phyloP scores from a whole-genome alignment of 2,888 invertebrate genomes.

The Sipha maydis region DNA sequence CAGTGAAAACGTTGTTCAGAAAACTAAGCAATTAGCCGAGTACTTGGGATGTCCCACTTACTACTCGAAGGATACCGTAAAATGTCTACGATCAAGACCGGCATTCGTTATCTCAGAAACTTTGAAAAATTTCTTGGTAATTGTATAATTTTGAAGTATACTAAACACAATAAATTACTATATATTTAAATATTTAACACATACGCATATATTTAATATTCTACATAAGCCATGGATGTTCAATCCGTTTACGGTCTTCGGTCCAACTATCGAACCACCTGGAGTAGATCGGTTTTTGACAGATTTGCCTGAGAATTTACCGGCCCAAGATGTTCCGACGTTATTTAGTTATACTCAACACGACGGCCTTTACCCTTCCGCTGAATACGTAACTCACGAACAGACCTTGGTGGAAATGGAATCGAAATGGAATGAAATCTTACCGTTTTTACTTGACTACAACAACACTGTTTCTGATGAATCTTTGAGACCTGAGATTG shows the following conservation, averaged over 20 bases:
- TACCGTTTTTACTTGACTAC: constrained; percentile 65
- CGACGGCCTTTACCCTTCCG: constrained; percentile 80
- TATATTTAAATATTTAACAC: background rate
- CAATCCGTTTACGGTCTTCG: constrained; percentile 79
- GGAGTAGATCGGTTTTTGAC: constrained; percentile 74
- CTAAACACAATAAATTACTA: background rate
- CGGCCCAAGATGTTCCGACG: constrained; percentile 77
- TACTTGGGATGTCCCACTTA: constrained; percentile 66
- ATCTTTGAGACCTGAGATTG: constrained; percentile 62
- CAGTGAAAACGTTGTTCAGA: constrained; percentile 65
- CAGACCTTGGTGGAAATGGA: constrained; percentile 64
- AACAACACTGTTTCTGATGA: constrained; percentile 64
- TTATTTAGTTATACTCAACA: constrained; percentile 75
- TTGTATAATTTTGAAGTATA: background rate
- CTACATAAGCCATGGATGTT: constrained; percentile 71
- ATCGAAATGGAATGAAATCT: constrained; percentile 64
- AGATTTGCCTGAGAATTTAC: constrained; percentile 74
- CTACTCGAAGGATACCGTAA: constrained; percentile 65
- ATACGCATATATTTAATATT: background rate
- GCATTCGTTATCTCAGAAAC: constrained; percentile 65
- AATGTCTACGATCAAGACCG: constrained; percentile 66
- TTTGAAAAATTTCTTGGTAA: constrained; percentile 61
- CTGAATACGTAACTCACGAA: constrained; percentile 66
- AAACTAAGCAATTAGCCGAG: constrained; percentile 65
- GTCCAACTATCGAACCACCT: constrained; percentile 75